Percentiles rank a stretch among this genome's conserved stretches.
phyloP scores from a whole-genome alignment of 2,113 vertebrate species.

The Agapornis roseicollis region DNA sequence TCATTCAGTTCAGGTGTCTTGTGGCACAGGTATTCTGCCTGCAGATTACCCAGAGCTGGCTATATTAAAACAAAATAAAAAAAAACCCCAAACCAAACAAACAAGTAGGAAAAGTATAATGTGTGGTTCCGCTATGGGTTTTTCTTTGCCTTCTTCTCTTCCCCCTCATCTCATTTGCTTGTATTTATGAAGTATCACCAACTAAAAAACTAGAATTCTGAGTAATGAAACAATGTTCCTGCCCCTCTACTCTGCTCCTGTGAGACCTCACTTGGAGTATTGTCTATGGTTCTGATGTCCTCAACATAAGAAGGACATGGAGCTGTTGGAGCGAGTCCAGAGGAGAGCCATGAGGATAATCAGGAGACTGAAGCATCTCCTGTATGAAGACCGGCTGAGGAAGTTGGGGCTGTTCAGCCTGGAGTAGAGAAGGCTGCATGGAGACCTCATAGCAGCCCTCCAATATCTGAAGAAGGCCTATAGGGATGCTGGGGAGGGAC shows the following conservation, averaged over 20 bases:
- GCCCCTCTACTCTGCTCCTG: neutral
- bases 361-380: no score
- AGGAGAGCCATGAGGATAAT: no score
- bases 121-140: neutral
- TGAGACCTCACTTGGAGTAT: neutral
- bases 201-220: neutral
- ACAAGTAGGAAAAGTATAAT: neutral
- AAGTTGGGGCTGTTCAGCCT: no score
- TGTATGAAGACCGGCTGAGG: no score
- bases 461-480: no score
- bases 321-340: neutral
- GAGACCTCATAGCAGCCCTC: no score
- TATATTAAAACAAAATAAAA: neutral
- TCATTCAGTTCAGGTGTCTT: neutral
- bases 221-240: neutral
- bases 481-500: no score
- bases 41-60: neutral
- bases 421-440: no score
- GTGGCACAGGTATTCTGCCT: neutral
- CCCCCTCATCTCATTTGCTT: neutral
- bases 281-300: neutral
- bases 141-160: neutral
- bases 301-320: neutral
- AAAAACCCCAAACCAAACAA: neutral
- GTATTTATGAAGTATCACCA: neutral